These are phyloP conservation scores for Zele albiditarsus DNA, from an alignment of 2,888 invertebrate species.

Conservation along the genomic window DNA sequence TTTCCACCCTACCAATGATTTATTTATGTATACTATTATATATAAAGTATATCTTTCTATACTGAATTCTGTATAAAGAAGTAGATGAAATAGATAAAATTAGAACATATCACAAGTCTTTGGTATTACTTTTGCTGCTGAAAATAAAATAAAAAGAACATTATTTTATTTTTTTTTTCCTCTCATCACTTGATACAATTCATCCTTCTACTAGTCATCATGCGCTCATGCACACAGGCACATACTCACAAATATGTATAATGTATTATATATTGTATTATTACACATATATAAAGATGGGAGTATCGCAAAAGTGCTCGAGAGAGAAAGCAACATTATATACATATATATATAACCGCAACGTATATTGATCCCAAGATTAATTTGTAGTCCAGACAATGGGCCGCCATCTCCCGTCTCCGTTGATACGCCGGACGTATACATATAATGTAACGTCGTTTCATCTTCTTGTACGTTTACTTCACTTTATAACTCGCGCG, in stretches of 20 bases:
- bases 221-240: neutral
- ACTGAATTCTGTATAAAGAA: too few relatives aligned
- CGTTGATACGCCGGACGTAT: constrained; percentile 60
- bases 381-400: constrained; percentile 72
- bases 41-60: too few relatives aligned
- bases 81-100: too few relatives aligned
- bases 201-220: neutral
- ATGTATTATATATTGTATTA: constrained; percentile 15
- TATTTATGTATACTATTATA: too few relatives aligned
- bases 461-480: constrained; percentile 56
- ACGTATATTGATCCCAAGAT: constrained; percentile 69
- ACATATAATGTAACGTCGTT: constrained; percentile 58
- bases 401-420: constrained; percentile 69
- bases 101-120: too few relatives aligned
- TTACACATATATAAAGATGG: constrained; percentile 40
- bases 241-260: neutral
- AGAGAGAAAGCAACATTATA: neutral
- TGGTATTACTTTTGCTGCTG: too few relatives aligned
- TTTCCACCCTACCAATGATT: too few relatives aligned
- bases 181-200: neutral
- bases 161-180: too few relatives aligned
- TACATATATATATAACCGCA: constrained; percentile 44
- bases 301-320: constrained; percentile 41
- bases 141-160: neutral
- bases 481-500: constrained; percentile 48